A percentile compares a stretch with the other conserved stretches of the same genome.
Conservation (phyloP, 2,113 vertebrate genomes). For the Dicentrarchus labrax region DNA sequence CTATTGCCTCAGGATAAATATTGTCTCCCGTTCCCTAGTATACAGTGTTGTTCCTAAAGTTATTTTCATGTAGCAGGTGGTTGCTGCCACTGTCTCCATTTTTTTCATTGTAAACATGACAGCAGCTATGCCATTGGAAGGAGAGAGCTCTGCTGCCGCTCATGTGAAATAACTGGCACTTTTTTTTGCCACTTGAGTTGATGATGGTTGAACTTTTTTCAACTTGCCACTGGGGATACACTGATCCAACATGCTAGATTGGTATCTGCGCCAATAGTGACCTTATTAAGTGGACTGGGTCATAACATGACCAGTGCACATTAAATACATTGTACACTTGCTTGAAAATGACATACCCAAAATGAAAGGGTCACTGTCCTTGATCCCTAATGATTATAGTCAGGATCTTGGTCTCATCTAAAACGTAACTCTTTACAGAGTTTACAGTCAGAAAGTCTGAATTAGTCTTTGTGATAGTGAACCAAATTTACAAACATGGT, state of each 20-base stretch:
- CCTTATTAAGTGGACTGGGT: background rate
- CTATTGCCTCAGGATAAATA: background rate
- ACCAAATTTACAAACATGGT: background rate
- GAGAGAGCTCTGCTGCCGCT: background rate
- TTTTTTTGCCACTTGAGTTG: background rate
- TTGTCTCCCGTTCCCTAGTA: background rate
- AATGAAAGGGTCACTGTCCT: background rate
- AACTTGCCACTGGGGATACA: background rate
- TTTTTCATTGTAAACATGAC: no score
- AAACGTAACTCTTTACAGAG: background rate
- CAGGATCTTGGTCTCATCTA: background rate
- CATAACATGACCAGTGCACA: background rate
- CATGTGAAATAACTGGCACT: background rate
- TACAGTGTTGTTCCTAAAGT: background rate
- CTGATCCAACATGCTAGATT: background rate
- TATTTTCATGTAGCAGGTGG: background rate
- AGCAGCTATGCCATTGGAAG: background rate
- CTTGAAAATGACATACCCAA: no score
- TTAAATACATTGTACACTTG: background rate
- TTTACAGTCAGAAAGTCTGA: background rate
- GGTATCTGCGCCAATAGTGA: background rate
- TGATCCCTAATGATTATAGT: background rate
- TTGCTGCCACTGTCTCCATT: background rate
- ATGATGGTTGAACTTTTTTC: constrained; percentile 1
- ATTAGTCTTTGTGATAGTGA: background rate